Evolutionary conservation across 2,888 invertebrate genomes (phyloP).

Genomic region (Piscicola geometra): DNA sequence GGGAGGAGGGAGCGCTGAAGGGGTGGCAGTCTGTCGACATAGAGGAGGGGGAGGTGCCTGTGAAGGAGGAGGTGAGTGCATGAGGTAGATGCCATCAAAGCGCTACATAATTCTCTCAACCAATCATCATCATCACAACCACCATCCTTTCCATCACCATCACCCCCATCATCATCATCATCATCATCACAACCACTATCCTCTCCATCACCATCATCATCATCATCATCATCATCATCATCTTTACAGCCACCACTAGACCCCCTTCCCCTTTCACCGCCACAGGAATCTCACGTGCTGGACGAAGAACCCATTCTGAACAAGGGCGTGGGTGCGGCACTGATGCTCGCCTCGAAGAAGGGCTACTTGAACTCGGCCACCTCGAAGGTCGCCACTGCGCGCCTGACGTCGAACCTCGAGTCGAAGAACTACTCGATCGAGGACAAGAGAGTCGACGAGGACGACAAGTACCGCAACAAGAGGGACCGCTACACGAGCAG

Average conservation of each 20-base stretch:
- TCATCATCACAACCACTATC: neutral
- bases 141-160: neutral
- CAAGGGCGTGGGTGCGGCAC: conserved; percentile 80
- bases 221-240: neutral
- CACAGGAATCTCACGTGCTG: conserved; percentile 63
- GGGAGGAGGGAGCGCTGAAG: conserved; percentile 57
- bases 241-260: neutral
- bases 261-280: no score
- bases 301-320: conserved; percentile 86
- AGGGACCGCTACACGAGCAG: conserved; percentile 48
- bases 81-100: no score
- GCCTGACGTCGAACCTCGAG: conserved; percentile 56
- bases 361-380: conserved; percentile 55
- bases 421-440: conserved; percentile 55
- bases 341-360: conserved; percentile 84
- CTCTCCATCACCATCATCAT: conserved; percentile 2
- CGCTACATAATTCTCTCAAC: neutral
- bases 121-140: neutral
- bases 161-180: neutral
- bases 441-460: conserved; percentile 55
- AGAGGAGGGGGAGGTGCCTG: conserved; percentile 56
- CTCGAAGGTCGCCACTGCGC: conserved; percentile 60
- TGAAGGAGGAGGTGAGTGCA: conserved; percentile 45
- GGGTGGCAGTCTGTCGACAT: conserved; percentile 65
- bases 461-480: conserved; percentile 53